These are phyloP conservation scores for Lepisosteus osseus DNA, from an alignment of 2,113 vertebrate genomes.

Conservation along the genomic window DNA sequence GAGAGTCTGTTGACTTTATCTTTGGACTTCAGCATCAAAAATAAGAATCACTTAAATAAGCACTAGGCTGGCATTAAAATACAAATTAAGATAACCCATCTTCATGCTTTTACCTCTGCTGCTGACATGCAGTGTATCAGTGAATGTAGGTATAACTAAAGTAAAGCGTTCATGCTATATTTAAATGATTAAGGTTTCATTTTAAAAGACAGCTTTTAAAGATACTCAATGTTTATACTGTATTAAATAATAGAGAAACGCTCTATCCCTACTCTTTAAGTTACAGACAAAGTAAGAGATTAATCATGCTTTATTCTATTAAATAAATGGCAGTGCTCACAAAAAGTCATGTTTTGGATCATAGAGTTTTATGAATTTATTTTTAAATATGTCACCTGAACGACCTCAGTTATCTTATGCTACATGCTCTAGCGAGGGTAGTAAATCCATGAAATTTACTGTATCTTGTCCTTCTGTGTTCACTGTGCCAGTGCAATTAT, in stretches of 20 bases:
- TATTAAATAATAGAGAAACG: not conserved
- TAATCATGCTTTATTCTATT: too few relatives aligned
- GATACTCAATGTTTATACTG: constrained; percentile 1
- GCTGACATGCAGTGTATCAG: constrained; percentile 10
- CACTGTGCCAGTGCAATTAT: constrained; percentile 61
- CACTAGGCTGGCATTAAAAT: constrained; percentile 29
- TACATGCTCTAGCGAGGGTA: not conserved
- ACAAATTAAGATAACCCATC: constrained; percentile 33
- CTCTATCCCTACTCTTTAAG: not conserved
- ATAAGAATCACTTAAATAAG: constrained; percentile 14
- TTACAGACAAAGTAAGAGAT: not conserved
- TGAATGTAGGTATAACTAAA: too few relatives aligned
- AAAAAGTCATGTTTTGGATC: too few relatives aligned
- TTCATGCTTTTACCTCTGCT: not conserved
- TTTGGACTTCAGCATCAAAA: not conserved
- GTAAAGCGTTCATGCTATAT: not conserved
- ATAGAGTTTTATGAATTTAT: too few relatives aligned
- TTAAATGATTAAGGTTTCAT: not conserved
- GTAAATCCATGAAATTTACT: not conserved
- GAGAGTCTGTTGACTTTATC: constrained; percentile 42
- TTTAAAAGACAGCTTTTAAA: not conserved
- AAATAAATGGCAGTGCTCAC: too few relatives aligned
- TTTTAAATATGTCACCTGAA: not conserved
- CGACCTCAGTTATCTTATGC: not conserved
- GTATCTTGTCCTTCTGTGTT: constrained; percentile 8